Percentiles rank a stretch among this genome's conserved stretches.
Evolutionary conservation across 1,140 invertebrate genomes (phyloP).

Genomic region (Dendroctonus ponderosae): DNA sequence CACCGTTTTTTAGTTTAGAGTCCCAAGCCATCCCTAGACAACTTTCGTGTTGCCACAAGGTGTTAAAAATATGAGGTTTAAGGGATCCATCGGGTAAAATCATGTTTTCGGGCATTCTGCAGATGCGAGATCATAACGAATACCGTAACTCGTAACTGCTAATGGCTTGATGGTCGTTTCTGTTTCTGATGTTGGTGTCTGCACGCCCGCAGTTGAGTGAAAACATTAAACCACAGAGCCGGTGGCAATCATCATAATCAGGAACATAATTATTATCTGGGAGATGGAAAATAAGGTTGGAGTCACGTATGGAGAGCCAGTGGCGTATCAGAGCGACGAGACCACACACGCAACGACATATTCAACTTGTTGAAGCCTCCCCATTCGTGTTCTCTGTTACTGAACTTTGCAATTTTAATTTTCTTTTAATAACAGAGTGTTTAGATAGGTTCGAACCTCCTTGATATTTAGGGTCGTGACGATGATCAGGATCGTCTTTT

Average conservation of each 20-base stretch:
- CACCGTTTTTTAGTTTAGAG: no score
- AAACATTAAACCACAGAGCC: conserved; percentile 28
- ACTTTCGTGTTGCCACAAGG: no score
- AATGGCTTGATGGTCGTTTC: conserved; percentile 26
- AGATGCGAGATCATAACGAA: conserved; percentile 10
- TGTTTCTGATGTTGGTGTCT: conserved; percentile 24
- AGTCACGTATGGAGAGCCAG: conserved; percentile 9
- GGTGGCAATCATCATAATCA: conserved; percentile 27
- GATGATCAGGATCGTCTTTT: not conserved
- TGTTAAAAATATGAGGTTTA: no score
- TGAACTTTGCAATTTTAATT: not conserved
- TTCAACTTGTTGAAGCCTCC: no score
- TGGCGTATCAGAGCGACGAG: not conserved
- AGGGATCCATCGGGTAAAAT: no score
- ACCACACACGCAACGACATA: not conserved
- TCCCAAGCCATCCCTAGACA: no score
- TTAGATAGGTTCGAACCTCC: not conserved
- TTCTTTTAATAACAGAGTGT: conserved; percentile 1
- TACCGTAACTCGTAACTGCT: conserved; percentile 6
- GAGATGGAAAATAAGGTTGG: conserved; percentile 18
- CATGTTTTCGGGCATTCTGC: no score
- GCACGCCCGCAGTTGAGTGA: conserved; percentile 22
- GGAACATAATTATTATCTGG: conserved; percentile 24
- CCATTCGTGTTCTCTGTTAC: no score
- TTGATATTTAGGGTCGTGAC: conserved; percentile 5